Conservation (phyloP, 2,888 invertebrate genomes). For the Callimorpha dominula region DNA sequence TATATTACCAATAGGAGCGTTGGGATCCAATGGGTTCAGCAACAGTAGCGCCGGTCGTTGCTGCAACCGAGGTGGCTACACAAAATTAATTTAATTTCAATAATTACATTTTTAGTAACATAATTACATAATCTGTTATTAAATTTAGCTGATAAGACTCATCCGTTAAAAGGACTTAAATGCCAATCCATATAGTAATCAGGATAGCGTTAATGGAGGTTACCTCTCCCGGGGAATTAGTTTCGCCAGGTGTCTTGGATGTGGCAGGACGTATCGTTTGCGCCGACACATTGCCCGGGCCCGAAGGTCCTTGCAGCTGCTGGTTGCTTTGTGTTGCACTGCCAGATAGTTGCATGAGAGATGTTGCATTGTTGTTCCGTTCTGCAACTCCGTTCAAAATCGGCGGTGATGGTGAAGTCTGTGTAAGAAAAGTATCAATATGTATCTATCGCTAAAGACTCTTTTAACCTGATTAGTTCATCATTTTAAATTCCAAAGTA, state of each 20-base stretch:
- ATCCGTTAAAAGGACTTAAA: no score
- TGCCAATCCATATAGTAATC: no score
- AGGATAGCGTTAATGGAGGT: not conserved
- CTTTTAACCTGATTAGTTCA: no score
- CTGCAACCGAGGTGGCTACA: conserved; percentile 72
- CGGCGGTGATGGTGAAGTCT: conserved; percentile 57
- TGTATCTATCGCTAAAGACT: no score
- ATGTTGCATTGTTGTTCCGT: conserved; percentile 34
- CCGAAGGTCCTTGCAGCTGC: conserved; percentile 1
- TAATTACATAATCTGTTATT: no score
- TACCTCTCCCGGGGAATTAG: conserved; percentile 59
- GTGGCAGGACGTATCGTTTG: conserved; percentile 11
- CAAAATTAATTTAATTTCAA: not conserved
- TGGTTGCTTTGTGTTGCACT: not conserved
- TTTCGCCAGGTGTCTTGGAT: conserved; percentile 32
- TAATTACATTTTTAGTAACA: not conserved
- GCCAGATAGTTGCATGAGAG: conserved; percentile 19
- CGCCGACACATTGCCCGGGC: not conserved
- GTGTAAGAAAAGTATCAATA: not conserved
- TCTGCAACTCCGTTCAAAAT: conserved; percentile 70
- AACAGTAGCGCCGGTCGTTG: conserved; percentile 72
- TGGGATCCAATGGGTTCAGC: conserved; percentile 73
- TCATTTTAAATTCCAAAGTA: no score
- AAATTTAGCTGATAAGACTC: not conserved
- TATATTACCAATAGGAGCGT: conserved; percentile 57